phyloP scores from a whole-genome alignment of 2,888 invertebrate genomes.

The Epinotia brunnichana region DNA sequence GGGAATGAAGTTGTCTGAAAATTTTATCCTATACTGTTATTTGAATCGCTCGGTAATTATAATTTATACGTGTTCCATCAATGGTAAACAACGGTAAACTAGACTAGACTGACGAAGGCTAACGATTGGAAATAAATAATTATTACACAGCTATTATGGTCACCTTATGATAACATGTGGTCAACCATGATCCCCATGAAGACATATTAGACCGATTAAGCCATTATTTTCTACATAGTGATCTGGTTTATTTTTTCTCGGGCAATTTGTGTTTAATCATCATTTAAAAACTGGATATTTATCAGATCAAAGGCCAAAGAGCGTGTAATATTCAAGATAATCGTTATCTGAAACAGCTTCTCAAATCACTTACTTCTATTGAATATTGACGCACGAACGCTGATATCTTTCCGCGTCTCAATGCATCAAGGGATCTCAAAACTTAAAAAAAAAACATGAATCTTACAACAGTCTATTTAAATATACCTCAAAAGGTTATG shows the following conservation, averaged over 20 bases:
- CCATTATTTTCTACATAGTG: constrained; percentile 1
- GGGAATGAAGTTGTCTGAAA: no score
- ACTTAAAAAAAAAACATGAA: no score
- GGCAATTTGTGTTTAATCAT: constrained; percentile 19
- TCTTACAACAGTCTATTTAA: no score
- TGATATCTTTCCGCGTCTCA: neutral
- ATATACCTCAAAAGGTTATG: no score
- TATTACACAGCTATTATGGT: constrained; percentile 18
- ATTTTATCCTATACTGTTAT: no score
- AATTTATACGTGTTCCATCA: constrained; percentile 4
- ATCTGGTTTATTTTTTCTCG: constrained; percentile 1
- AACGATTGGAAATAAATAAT: constrained; percentile 19
- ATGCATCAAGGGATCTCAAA: no score
- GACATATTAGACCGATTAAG: constrained; percentile 12
- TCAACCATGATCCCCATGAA: constrained; percentile 12
- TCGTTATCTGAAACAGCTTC: constrained; percentile 11
- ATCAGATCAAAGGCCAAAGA: constrained; percentile 14
- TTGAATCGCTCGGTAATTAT: neutral
- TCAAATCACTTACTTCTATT: neutral
- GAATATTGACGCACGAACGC: neutral
- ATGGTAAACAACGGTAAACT: neutral
- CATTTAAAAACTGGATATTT: neutral
- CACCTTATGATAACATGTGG: constrained; percentile 13
- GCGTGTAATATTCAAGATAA: constrained; percentile 9
- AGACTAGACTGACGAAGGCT: constrained; percentile 16